A percentile compares a stretch with the other conserved stretches of the same genome.
Evolutionary conservation across 2,797 vertebrate genomes (phyloP).

Genomic region (Nannoperca obscura): DNA sequence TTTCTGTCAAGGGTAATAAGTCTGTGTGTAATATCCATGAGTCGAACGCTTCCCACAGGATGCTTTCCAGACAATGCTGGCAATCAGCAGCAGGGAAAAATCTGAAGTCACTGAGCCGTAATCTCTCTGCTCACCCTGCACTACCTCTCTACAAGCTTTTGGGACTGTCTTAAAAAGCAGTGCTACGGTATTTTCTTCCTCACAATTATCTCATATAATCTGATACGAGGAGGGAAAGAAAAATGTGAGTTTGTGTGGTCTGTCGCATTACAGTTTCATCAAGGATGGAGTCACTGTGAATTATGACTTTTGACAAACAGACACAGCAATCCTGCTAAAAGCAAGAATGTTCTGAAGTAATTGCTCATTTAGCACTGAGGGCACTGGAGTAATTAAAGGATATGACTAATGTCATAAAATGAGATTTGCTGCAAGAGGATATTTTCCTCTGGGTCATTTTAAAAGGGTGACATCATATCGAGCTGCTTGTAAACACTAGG

Average conservation of each 20-base stretch:
- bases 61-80: conserved; percentile 71
- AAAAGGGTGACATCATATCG: conserved; percentile 61
- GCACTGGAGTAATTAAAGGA: conserved; percentile 73
- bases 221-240: conserved; percentile 30
- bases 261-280: conserved; percentile 37
- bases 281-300: conserved; percentile 9
- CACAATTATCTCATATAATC: conserved; percentile 53
- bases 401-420: conserved; percentile 75
- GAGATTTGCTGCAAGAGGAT: conserved; percentile 54
- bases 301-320: conserved; percentile 41
- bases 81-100: conserved; percentile 72
- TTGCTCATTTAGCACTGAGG: conserved; percentile 70
- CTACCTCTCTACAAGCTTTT: conserved; percentile 48
- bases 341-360: conserved; percentile 64
- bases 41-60: conserved; percentile 70
- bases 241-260: conserved; percentile 13
- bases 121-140: conserved; percentile 56
- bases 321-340: conserved; percentile 42
- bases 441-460: conserved; percentile 64
- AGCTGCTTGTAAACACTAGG: conserved; percentile 49
- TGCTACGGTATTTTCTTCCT: conserved; percentile 27
- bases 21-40: conserved; percentile 71
- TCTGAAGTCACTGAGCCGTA: conserved; percentile 70
- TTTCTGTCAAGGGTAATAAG: conserved; percentile 75
- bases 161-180: conserved; percentile 44